Evolutionary conservation across 1,140 invertebrate species (phyloP), one percentile per base, ranked within the genome.

Genomic region (Drosophila watanabei): DNA sequence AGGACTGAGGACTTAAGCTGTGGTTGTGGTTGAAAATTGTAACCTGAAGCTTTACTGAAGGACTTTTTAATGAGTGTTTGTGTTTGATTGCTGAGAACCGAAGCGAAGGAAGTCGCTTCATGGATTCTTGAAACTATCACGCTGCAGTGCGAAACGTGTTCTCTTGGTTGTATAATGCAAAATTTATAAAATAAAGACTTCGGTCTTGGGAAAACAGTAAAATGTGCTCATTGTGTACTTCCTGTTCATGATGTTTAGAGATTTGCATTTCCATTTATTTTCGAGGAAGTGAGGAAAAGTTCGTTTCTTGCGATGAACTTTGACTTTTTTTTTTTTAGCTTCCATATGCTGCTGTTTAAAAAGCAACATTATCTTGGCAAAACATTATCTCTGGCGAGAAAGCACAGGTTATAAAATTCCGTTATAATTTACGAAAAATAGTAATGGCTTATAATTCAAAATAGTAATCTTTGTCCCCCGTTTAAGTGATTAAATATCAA

Each of bases 31-130:
- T 88, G 65, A 71, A 85, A 85, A 69, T 54, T 87, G 85, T 89
- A 88, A 89, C 81, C 77, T 66, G 85, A 87, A 64, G 84, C 80
- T 70, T 85, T 69, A 58, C 65, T 79, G 77, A 89, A 88, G 84
- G 85, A 89, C 85, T 89, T 89, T 88, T 89, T 84, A 88, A 84
- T 89, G 84, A 89, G 68, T 83, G 80, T 79, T 70, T 87, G 64
- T 75, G 60, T 88, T 89, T 80, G 71, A 83, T 80, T 87, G 83
- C 60, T 54, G 64, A 68, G 59, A 35, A 61, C 65, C 54, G 46
- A 56, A 61, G 33, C 20, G 43, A 39, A 46, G 80, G 61, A 80
- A 72, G 72, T 80, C 49, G 60, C 41, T 54, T 46, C 52, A 48
- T 41, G 48, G 24, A 49, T 72, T 52, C 43, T 68, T 65, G 13